phyloP scores from a whole-genome alignment of 2,888 invertebrate species.

The Empis livida region DNA sequence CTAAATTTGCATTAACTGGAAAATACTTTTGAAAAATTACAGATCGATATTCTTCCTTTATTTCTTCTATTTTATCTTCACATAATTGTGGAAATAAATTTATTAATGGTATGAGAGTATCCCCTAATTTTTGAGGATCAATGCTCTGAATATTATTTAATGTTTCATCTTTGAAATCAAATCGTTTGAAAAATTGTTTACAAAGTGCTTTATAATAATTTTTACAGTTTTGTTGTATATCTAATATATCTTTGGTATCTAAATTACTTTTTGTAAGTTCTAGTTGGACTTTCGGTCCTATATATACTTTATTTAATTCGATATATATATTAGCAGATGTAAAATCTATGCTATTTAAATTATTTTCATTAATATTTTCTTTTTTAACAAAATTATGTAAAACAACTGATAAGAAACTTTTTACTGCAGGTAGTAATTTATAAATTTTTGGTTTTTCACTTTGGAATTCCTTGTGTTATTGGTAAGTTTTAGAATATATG shows the following conservation, averaged over 20 bases:
- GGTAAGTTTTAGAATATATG: constrained; percentile 1
- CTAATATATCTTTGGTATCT: neutral
- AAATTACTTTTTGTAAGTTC: neutral
- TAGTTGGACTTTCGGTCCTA: neutral
- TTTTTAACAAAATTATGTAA: constrained; percentile 5
- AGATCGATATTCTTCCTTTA: neutral
- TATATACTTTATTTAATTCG: neutral
- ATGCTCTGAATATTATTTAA: neutral
- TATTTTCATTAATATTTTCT: neutral
- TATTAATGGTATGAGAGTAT: neutral
- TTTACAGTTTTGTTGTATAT: neutral
- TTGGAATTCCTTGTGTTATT: constrained; percentile 6
- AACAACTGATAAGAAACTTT: constrained; percentile 2
- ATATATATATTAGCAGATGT: neutral
- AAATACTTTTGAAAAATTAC: neutral
- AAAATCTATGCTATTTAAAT: neutral
- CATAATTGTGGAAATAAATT: neutral
- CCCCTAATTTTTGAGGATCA: neutral
- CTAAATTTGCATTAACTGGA: neutral
- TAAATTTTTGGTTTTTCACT: constrained; percentile 3
- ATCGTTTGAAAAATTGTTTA: neutral
- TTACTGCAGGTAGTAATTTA: constrained; percentile 2
- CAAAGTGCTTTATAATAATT: neutral
- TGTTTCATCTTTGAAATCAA: neutral
- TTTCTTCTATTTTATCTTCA: neutral